Conservation (phyloP, 2,797 vertebrate genomes). For the Mus caroli region DNA sequence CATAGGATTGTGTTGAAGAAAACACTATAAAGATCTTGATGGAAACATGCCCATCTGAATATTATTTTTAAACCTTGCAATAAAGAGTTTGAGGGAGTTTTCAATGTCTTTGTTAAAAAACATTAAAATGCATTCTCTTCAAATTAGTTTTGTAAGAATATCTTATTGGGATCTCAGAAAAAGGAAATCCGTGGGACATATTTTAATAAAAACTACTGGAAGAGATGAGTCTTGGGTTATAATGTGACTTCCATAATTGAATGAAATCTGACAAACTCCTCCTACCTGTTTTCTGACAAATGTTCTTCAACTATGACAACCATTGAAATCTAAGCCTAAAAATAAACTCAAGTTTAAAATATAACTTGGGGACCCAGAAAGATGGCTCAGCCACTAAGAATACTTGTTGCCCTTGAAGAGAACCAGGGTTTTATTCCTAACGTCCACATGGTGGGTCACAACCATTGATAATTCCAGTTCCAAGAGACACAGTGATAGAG, state of each 20-base stretch:
- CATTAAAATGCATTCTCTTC: slow-evolving; percentile 74
- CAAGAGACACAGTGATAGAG: not conserved
- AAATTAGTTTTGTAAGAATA: slow-evolving; percentile 77
- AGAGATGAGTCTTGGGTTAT: slow-evolving; percentile 60
- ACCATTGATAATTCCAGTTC: not conserved
- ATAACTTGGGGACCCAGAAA: not conserved
- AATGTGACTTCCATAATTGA: slow-evolving; percentile 61
- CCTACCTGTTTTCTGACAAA: slow-evolving; percentile 40
- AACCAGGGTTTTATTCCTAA: not conserved
- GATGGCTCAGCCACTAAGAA: not conserved
- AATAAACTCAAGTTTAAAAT: slow-evolving; percentile 43
- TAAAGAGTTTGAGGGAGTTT: slow-evolving; percentile 67
- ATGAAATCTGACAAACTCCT: not conserved
- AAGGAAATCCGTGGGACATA: slow-evolving; percentile 69
- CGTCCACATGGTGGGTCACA: not conserved
- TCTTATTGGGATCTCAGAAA: slow-evolving; percentile 71
- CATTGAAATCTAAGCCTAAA: slow-evolving; percentile 62
- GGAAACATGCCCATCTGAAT: slow-evolving; percentile 67
- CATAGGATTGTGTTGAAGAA: slow-evolving; percentile 72
- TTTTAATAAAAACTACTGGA: slow-evolving; percentile 64
- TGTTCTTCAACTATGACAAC: slow-evolving; percentile 49
- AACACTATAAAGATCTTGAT: slow-evolving; percentile 60
- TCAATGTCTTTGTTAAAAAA: slow-evolving; percentile 72
- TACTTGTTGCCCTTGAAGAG: not conserved
- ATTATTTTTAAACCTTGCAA: slow-evolving; percentile 70